phyloP scores from a whole-genome alignment of 2,797 vertebrate species.

The Spheniscus humboldti region DNA sequence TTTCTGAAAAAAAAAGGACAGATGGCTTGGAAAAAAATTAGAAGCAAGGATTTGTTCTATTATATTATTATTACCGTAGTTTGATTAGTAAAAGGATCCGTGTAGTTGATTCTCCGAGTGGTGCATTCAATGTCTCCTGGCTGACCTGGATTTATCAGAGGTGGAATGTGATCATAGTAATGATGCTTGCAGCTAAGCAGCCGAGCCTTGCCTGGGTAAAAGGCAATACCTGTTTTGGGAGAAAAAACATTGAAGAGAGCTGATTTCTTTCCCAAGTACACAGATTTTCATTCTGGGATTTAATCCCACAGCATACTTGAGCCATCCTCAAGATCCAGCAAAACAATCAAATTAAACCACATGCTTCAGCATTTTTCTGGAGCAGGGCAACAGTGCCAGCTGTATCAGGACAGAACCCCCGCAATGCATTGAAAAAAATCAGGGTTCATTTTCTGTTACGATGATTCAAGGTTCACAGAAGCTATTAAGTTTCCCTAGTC shows the following conservation, averaged over 20 bases:
- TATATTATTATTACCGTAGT: slow-evolving; percentile 78
- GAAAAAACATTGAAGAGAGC: background rate
- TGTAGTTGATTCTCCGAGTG: slow-evolving; percentile 82
- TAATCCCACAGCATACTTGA: background rate
- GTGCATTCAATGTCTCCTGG: slow-evolving; percentile 79
- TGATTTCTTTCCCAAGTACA: background rate
- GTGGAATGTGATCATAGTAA: slow-evolving; percentile 86
- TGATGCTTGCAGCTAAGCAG: slow-evolving; percentile 91
- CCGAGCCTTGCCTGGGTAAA: slow-evolving; percentile 86
- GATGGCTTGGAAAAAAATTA: background rate
- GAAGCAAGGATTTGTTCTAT: background rate
- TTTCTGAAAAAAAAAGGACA: background rate
- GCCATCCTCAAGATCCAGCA: background rate
- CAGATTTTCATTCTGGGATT: background rate
- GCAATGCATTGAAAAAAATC: accelerated
- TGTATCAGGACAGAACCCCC: background rate
- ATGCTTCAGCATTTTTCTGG: background rate
- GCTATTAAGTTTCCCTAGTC: background rate
- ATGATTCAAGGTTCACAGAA: background rate
- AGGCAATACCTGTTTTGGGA: slow-evolving; percentile 84
- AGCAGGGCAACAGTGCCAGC: background rate
- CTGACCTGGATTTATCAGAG: slow-evolving; percentile 80
- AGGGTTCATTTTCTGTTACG: background rate
- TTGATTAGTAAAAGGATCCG: slow-evolving; percentile 84
- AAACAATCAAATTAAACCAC: background rate